Evolutionary conservation across 1,140 invertebrate genomes (phyloP), one percentile per base, ranked within the genome.

Genomic region (Megalopta genalis): DNA sequence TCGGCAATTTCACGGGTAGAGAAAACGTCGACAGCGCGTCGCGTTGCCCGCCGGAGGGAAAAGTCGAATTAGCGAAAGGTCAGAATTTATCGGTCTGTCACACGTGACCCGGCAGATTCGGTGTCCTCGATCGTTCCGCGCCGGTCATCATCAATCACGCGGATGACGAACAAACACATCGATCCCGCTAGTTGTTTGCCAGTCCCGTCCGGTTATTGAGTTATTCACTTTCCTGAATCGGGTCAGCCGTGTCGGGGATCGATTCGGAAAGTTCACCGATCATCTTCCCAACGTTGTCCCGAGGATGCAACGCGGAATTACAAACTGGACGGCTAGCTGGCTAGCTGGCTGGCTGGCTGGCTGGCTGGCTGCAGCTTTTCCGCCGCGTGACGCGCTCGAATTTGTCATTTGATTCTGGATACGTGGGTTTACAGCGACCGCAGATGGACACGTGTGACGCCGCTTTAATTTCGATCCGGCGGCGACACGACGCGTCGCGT

Each of bases 181-280:
- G 75, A 66, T 64, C 66, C 42, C 8, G 18, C 49, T 63, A 54
- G 49, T 72, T 81, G 75, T 81, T 81, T 81, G 80, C 66, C 76
- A 64, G 60, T 9, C 37, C 60, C 46, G 76, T 72, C 68, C 60
- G 46, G 76, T 78, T 77, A 69, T 71, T 78, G 80, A 78, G 67
- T 78, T 81, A 78, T 81, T 81, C 75, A 81, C 80, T 81, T 78
- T 60, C 52, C 60, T 54, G 68, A 81, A 81, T 23, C 66, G 49
- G 79, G 93, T 84, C 59, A 78, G 57, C 57, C 71, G 82, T 60
- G 64, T 70, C 78, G 63, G 62, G 60, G 81, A 83, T 66, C 71
- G 46, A 62, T 77, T 74, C 69, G 54, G 73, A 78, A 85, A 77
- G 39, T 69, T 37, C 59, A 52, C 23, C 46, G 23, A 68, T 39